phyloP scores from a whole-genome alignment of 1,140 invertebrate genomes.

The Drosophila paulistorum region DNA sequence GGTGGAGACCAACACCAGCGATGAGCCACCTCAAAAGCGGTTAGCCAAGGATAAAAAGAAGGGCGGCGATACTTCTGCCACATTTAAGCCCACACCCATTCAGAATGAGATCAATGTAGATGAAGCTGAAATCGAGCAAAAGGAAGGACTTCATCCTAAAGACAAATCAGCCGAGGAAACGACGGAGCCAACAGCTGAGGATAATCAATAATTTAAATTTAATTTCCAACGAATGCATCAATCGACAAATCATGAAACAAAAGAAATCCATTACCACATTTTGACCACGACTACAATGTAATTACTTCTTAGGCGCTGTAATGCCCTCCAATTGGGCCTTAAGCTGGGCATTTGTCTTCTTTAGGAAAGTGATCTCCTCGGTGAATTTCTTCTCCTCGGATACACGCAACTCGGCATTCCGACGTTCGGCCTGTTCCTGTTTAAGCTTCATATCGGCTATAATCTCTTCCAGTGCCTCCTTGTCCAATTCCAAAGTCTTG shows the following conservation, averaged over 20 bases:
- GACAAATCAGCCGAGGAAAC: constrained; percentile 6
- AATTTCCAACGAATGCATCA: constrained; percentile 55
- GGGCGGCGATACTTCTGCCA: constrained; percentile 76
- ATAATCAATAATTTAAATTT: constrained; percentile 53
- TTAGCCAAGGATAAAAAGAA: constrained; percentile 50
- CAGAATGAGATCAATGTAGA: constrained; percentile 76
- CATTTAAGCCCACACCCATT: background rate
- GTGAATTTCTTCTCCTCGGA: constrained; percentile 95
- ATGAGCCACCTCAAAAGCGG: constrained; percentile 67
- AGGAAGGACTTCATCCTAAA: constrained; percentile 11
- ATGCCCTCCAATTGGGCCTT: constrained; percentile 97
- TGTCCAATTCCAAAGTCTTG: constrained; percentile 87
- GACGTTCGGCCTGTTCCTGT: constrained; percentile 92
- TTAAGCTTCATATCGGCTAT: constrained; percentile 92
- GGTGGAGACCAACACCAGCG: constrained; percentile 9
- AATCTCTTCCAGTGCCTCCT: constrained; percentile 89
- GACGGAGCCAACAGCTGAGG: background rate
- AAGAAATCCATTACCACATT: constrained; percentile 20
- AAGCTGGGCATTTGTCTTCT: constrained; percentile 96
- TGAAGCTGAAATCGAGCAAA: constrained; percentile 44
- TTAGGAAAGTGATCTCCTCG: constrained; percentile 95
- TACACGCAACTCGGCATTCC: constrained; percentile 91
- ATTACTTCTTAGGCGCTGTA: constrained; percentile 94
- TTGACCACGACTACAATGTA: background rate
- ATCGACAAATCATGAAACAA: constrained; percentile 38